These are phyloP conservation scores for Anhinga rufa DNA, from an alignment of 2,113 vertebrate species.

Conservation along the genomic window DNA sequence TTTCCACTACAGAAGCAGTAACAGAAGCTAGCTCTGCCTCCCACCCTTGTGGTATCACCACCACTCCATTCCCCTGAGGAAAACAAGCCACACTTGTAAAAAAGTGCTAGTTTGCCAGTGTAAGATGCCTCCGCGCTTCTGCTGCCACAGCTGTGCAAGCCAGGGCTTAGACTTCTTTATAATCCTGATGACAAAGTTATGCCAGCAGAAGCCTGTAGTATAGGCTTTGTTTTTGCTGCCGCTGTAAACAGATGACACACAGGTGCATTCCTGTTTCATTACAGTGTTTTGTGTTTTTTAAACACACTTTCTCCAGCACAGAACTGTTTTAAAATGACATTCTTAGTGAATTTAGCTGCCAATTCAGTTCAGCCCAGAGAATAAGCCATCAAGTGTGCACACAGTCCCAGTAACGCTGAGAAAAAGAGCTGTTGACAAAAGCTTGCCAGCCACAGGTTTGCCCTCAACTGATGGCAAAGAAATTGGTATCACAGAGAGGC, in stretches of 20 bases:
- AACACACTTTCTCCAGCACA: neutral
- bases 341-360: neutral
- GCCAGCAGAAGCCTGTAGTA: neutral
- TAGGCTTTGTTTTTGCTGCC: neutral
- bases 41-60: neutral
- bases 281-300: neutral
- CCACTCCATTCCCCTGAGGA: neutral
- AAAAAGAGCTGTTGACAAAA: neutral
- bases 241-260: neutral
- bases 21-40: neutral
- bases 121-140: neutral
- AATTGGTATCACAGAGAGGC: neutral
- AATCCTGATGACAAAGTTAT: neutral
- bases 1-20: neutral
- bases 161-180: neutral
- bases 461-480: neutral
- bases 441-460: neutral
- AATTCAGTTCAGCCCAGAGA: neutral
- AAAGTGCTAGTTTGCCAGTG: neutral
- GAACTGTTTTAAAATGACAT: neutral
- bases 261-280: neutral
- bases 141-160: neutral
- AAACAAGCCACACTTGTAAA: neutral
- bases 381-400: neutral
- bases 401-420: neutral